Conservation (phyloP, 2,888 invertebrate species). For the Cantharis rufa region DNA sequence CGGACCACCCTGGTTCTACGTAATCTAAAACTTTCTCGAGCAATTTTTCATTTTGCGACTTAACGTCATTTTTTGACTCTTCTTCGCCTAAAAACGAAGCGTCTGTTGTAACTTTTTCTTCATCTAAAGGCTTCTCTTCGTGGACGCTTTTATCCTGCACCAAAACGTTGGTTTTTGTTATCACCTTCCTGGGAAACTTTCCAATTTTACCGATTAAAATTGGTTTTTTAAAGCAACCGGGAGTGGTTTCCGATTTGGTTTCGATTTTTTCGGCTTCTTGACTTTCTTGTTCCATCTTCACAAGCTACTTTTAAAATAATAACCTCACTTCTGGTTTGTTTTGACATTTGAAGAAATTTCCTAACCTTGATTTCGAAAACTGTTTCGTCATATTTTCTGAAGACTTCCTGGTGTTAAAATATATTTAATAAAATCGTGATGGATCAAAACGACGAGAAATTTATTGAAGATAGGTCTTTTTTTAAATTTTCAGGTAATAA, state of each 20-base stretch:
- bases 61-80: not conserved
- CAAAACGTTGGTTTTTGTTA: slow-evolving; percentile 3
- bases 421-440: not conserved
- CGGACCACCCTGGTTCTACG: slow-evolving; percentile 83
- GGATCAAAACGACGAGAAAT: not conserved
- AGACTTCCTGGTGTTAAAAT: not conserved
- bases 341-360: not conserved
- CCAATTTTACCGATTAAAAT: slow-evolving; percentile 38
- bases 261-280: not conserved
- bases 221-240: slow-evolving; percentile 34
- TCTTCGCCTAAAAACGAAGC: not conserved
- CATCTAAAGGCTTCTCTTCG: not conserved
- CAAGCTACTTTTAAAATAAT: not conserved
- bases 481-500: not conserved
- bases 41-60: not conserved
- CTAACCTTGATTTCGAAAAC: not conserved
- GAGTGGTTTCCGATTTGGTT: not conserved
- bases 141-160: not conserved
- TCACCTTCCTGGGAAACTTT: slow-evolving; percentile 33
- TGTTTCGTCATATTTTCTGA: not conserved
- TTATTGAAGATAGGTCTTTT: not conserved
- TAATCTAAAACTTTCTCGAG: slow-evolving; percentile 61
- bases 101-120: not conserved
- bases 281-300: not conserved
- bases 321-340: not conserved